These are phyloP conservation scores for Lasius platythorax DNA, from an alignment of 2,888 invertebrate species.

Conservation along the genomic window DNA sequence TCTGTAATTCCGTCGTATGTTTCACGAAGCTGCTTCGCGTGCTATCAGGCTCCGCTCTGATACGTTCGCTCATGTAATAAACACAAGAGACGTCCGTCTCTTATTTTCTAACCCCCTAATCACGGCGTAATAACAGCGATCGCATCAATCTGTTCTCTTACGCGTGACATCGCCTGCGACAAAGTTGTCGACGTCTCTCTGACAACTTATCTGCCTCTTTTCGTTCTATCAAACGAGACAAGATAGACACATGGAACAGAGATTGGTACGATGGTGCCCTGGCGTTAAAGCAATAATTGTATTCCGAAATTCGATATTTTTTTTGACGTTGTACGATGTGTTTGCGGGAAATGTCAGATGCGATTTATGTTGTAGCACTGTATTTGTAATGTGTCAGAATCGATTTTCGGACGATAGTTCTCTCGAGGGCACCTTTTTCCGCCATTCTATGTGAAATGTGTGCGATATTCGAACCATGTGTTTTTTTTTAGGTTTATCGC, in stretches of 20 bases:
- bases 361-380: not conserved
- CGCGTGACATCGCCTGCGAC: conserved; percentile 34
- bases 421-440: not conserved
- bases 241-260: not conserved
- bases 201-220: not conserved
- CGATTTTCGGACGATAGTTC: not conserved
- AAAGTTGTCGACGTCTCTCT: conserved; percentile 27
- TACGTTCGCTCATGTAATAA: conserved; percentile 18
- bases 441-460: not conserved
- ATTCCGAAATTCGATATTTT: not conserved
- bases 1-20: not conserved
- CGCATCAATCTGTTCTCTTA: conserved; percentile 58
- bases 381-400: not conserved
- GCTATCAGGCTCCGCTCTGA: not conserved
- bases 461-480: not conserved
- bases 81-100: conserved; percentile 37
- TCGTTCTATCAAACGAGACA: not conserved
- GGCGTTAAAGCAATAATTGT: not conserved
- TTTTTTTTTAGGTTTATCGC: not conserved
- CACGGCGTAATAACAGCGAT: conserved; percentile 59
- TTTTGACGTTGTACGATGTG: not conserved
- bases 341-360: not conserved
- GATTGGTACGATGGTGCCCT: not conserved
- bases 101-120: conserved; percentile 59
- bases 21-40: not conserved